Base-by-base conservation (phyloP, 2,797 vertebrate genomes). In the Myotis findleyi region DNA sequence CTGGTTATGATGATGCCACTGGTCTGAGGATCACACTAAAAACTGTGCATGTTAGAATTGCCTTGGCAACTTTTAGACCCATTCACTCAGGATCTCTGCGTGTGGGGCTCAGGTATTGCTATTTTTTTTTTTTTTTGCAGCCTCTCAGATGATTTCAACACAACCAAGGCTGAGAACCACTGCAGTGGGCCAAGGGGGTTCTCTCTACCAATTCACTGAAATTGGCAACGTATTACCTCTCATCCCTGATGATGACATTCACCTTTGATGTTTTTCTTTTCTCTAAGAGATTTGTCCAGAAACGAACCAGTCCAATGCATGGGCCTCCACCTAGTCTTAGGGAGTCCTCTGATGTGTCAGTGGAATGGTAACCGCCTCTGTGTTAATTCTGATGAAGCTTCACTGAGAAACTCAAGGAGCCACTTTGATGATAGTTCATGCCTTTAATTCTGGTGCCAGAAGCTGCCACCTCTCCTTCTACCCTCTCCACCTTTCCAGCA, bases 341-440 rank as follows among this genome's bases (percentile, higher is more conserved):
- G 25, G 9, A 55, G 41, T 82, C 16, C 71, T 75, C 57, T 84
- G 53, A 20, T 77, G 38, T 68, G 10, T 53, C 7, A 18, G 8
- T 36, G 27, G 49, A 79, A 21, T 30, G 87, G 30, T 87, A 66
- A 38, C 57, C n/a, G 68, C 30, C 36, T 81, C 51, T 71, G 44
- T 44, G 83, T 86, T 38, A 21, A 55, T 73, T 95, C 44, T 95
- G 38, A 20, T 59, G 41, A 81, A 73, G 36, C 16, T 80, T 89
- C 47, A 41, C 3, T 81, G 51, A 95, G 13, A 93, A 87, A 69
- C 11, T 4, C 30, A 59, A 89, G 44, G 13, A 36, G 4, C 6
- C 4, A 20, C 18, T 73, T 30, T 18, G 64, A 87, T 64, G 62
- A 79, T 23, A 77, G 36, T 5, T n/a, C 21, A 25, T 64, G 13